A percentile compares a stretch with the other conserved stretches of the same genome.
Evolutionary conservation across 64 coral and sea anemone genomes (phyloP).

Genomic region (Montipora foliosa): DNA sequence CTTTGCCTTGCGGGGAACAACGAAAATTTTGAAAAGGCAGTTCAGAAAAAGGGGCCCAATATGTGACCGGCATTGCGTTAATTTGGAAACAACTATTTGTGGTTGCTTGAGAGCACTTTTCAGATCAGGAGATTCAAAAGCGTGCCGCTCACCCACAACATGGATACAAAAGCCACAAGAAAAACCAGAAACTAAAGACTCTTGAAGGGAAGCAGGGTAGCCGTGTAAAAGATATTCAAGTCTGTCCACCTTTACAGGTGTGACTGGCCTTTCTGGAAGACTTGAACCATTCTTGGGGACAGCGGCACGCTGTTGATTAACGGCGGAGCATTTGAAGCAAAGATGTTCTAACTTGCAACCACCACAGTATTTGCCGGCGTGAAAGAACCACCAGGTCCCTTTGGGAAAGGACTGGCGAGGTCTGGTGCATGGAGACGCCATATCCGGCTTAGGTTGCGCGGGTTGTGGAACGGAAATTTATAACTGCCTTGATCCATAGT

Average conservation of each 20-base stretch:
- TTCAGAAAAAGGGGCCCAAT: slow-evolving; percentile 9
- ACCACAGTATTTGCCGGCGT: not conserved
- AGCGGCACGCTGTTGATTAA: not conserved
- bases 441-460: too few species aligned
- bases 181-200: slow-evolving; percentile 5
- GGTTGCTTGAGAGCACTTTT: not conserved
- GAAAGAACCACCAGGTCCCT: not conserved
- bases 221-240: not conserved
- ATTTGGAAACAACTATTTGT: not conserved
- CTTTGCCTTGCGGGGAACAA: slow-evolving; percentile 45
- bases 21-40: slow-evolving; percentile 41
- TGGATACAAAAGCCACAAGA: slow-evolving; percentile 9
- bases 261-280: not conserved
- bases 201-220: not conserved
- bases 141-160: not conserved
- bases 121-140: slow-evolving; percentile 10
- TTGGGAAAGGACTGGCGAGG: not conserved
- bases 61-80: not conserved
- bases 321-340: slow-evolving; percentile 4
- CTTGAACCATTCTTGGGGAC: not conserved
- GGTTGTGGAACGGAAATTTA: too few species aligned
- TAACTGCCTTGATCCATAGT: too few species aligned
- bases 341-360: not conserved
- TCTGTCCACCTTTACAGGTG: not conserved
- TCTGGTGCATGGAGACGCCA: too few species aligned